Evolutionary conservation across 2,888 invertebrate genomes (phyloP), one percentile per base, ranked within the genome.

Genomic region (Calliopum simillimum): DNA sequence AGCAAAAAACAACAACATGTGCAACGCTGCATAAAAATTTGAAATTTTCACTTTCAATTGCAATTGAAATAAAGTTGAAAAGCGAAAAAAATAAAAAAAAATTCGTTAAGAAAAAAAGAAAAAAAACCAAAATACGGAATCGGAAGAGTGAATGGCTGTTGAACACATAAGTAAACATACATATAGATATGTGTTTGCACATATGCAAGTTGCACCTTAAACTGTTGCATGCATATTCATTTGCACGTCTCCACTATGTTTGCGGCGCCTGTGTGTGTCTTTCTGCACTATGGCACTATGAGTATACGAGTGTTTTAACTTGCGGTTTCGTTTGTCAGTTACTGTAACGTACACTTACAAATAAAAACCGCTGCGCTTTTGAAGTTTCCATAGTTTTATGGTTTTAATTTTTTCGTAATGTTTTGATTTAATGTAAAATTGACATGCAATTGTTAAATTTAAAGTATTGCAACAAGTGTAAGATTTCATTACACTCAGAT

Each of bases 21-120:
- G 53, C 21, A 21, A 3, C 21, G 21, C 51, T 53, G 53, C 53
- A 59, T 41, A 59, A 59, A 49, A 59, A 41, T 59, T 41, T 41
- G 14, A 59, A 59, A 59, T 59, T 59, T 59, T 59, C 59, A 59
- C 43, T 59, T 59, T 59, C 59, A 41, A 41, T 59, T 53, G 53
- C 11, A 21, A 23, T 23, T 21, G 23, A 53, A 53, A 53, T 33
- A 33, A 33, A 33, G 33, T 33, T 33, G 33, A 33, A 53, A 11
- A 23, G 4, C 5, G 14, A 53, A 53, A 53, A 16, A 23, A 21
- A 53, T 0, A 53, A 6, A 53, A 51, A 16, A 51, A 51, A 21
- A 43, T 12, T 58, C 4, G 13, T 41, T 33, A 16, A 43, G 19
- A 59, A 33, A 8, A 33, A 33, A 4, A 33, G 8, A 33, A 4